Conservation (phyloP, 2,888 invertebrate species). For the Lottia gigantea region DNA sequence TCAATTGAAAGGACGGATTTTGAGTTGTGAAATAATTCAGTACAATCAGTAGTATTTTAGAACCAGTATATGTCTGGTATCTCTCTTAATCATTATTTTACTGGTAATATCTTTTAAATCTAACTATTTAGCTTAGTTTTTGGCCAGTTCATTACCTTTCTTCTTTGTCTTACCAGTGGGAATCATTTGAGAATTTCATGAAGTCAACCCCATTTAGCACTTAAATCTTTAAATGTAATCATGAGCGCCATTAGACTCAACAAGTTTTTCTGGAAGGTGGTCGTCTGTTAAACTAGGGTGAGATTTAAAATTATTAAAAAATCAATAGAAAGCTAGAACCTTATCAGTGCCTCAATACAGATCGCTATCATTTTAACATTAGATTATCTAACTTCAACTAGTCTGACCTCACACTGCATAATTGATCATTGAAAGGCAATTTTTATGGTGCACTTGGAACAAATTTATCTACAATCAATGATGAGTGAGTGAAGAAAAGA, state of each 20-base stretch:
- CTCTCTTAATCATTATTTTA: too few species aligned
- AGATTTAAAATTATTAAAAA: constrained; percentile 11
- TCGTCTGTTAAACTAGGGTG: constrained; percentile 3
- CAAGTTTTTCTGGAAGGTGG: constrained; percentile 5
- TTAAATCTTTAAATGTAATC: constrained; percentile 10
- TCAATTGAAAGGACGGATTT: too few species aligned
- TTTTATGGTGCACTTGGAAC: constrained; percentile 20
- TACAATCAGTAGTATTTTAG: too few species aligned
- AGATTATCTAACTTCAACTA: constrained; percentile 17
- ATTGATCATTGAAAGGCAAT: constrained; percentile 24
- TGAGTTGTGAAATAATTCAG: too few species aligned
- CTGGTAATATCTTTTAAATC: too few species aligned
- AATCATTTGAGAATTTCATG: too few species aligned
- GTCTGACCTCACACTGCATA: constrained; percentile 22
- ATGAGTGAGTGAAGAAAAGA: constrained; percentile 4
- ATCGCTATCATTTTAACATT: constrained; percentile 8
- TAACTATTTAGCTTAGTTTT: too few species aligned
- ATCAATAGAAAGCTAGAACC: constrained; percentile 9
- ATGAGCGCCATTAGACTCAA: constrained; percentile 10
- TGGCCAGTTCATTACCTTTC: too few species aligned
- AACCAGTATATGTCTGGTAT: too few species aligned
- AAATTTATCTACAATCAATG: constrained; percentile 11
- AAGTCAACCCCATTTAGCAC: too few species aligned
- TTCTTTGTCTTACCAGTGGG: too few species aligned
- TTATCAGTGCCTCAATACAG: constrained; percentile 3